Evolutionary conservation across 2,888 invertebrate species (phyloP).

Genomic region (Nomada ferruginata): DNA sequence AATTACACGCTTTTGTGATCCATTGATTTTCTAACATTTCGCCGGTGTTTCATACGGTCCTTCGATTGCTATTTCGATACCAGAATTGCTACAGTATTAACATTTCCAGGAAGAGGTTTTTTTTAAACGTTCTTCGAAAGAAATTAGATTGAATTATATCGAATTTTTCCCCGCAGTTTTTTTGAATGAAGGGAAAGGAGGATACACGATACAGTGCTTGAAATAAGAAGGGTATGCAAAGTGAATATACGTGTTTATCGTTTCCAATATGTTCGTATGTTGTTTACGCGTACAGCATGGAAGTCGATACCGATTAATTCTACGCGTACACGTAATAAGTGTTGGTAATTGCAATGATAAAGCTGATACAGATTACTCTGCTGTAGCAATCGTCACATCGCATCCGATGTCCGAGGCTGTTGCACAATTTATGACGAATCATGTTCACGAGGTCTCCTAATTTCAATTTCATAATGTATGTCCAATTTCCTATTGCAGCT

Average conservation of each 20-base stretch:
- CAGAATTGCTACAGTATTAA: too few species aligned
- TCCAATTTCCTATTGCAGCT: background rate
- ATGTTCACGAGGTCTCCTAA: constrained; percentile 1
- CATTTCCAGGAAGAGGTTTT: too few species aligned
- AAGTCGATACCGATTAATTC: constrained; percentile 18
- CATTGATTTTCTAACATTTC: background rate
- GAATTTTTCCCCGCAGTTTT: too few species aligned
- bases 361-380: background rate
- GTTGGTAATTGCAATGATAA: constrained; percentile 9
- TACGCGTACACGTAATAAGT: background rate
- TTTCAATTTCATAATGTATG: constrained; percentile 4
- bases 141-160: too few species aligned
- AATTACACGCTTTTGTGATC: background rate
- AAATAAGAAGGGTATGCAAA: too few species aligned
- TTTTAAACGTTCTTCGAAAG: too few species aligned
- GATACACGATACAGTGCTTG: background rate
- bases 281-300: constrained; percentile 6
- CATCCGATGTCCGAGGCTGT: background rate
- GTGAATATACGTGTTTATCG: too few species aligned
- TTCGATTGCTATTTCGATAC: too few species aligned
- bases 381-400: background rate
- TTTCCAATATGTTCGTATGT: background rate
- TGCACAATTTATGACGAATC: constrained; percentile 1
- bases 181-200: background rate
- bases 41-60: background rate